Conservation (phyloP, 2,797 vertebrate genomes). For the Typhlichthys subterraneus region DNA sequence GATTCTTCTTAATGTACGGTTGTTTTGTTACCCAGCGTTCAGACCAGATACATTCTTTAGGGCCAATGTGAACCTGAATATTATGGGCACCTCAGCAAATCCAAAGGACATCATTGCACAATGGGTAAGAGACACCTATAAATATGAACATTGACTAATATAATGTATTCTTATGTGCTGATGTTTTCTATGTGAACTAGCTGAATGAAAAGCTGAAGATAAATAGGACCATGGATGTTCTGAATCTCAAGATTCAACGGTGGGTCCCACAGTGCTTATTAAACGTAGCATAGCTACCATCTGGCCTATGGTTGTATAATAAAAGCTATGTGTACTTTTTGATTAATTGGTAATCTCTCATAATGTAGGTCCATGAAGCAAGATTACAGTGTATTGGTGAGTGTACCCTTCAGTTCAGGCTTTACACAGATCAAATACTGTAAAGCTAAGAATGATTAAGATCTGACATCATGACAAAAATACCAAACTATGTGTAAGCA, state of each 20-base stretch:
- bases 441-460: neutral
- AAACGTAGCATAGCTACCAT: neutral
- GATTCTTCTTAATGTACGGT: neutral
- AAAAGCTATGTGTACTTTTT: slow-evolving; percentile 4
- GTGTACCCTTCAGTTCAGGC: neutral
- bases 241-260: slow-evolving; percentile 56
- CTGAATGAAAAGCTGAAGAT: slow-evolving; percentile 44
- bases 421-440: neutral
- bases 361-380: slow-evolving; percentile 23
- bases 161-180: neutral
- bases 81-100: slow-evolving; percentile 31
- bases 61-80: slow-evolving; percentile 40
- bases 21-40: slow-evolving; percentile 28
- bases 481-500: neutral
- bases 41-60: slow-evolving; percentile 53
- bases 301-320: neutral
- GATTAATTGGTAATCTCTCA: slow-evolving; percentile 16
- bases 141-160: neutral
- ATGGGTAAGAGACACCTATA: slow-evolving; percentile 55
- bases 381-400: slow-evolving; percentile 28
- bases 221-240: slow-evolving; percentile 28
- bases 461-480: neutral
- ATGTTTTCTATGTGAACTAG: slow-evolving; percentile 32
- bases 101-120: slow-evolving; percentile 32
- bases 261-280: slow-evolving; percentile 2